phyloP scores from a whole-genome alignment of 2,888 invertebrate genomes.

The Venustoraphidia nigricollis region DNA sequence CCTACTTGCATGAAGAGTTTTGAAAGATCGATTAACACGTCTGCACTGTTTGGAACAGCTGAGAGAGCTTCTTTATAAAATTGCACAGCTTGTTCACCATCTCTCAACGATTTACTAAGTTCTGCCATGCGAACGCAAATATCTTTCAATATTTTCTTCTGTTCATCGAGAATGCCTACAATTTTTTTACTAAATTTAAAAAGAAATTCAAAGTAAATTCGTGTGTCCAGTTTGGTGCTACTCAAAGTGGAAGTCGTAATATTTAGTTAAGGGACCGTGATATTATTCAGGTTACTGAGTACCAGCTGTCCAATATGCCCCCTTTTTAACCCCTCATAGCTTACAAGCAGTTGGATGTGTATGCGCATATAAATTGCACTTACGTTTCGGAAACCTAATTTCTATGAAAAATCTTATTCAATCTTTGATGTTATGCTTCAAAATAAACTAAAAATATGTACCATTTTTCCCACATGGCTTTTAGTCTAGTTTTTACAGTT shows the following conservation, averaged over 20 bases:
- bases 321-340: no score
- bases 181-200: slow-evolving; percentile 27
- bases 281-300: no score
- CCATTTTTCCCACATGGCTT: no score
- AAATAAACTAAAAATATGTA: no score
- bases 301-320: no score
- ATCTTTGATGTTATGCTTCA: no score
- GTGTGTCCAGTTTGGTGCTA: slow-evolving; percentile 17
- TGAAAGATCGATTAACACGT: slow-evolving; percentile 55
- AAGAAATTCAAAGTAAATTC: slow-evolving; percentile 21
- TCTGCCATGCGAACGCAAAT: slow-evolving; percentile 63
- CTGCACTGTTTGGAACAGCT: slow-evolving; percentile 60
- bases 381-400: no score
- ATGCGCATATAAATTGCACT: no score
- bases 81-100: slow-evolving; percentile 59
- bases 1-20: slow-evolving; percentile 63
- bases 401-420: no score
- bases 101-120: slow-evolving; percentile 44
- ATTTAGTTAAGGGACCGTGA: no score
- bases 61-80: slow-evolving; percentile 77
- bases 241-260: not conserved
- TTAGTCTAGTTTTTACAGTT: no score
- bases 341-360: no score
- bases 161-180: slow-evolving; percentile 21
- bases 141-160: slow-evolving; percentile 27